Percentiles rank a stretch among this genome's conserved stretches.
phyloP scores from a whole-genome alignment of 2,888 invertebrate genomes.

The Tuta absoluta region DNA sequence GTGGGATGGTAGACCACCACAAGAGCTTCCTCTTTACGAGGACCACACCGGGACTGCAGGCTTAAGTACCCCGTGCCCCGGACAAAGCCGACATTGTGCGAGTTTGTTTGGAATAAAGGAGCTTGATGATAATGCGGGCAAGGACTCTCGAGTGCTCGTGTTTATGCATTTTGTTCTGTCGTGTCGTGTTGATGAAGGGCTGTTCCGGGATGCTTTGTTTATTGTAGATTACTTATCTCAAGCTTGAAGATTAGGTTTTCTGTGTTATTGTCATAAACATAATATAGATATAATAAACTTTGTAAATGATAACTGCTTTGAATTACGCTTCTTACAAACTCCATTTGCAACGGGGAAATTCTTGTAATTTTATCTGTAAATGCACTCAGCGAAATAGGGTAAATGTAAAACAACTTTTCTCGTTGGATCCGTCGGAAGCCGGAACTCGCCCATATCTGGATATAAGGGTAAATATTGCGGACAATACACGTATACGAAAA shows the following conservation, averaged over 20 bases:
- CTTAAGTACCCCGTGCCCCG: slow-evolving; percentile 13
- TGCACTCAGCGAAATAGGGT: slow-evolving; percentile 18
- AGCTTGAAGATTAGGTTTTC: not conserved
- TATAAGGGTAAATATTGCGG: slow-evolving; percentile 21
- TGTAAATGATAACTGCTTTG: not conserved
- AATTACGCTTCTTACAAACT: not conserved
- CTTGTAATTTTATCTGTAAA: slow-evolving; percentile 17
- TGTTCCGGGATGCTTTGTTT: slow-evolving; percentile 14
- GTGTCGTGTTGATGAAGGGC: slow-evolving; percentile 15
- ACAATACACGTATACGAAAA: slow-evolving; percentile 39
- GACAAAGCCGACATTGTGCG: slow-evolving; percentile 22
- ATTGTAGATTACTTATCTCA: not conserved
- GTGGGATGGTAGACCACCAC: slow-evolving; percentile 3
- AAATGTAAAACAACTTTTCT: slow-evolving; percentile 19
- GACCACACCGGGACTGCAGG: slow-evolving; percentile 18
- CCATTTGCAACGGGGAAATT: slow-evolving; percentile 11
- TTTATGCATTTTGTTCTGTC: slow-evolving; percentile 21
- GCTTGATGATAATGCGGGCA: slow-evolving; percentile 26
- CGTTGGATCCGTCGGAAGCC: not conserved
- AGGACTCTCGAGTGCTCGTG: slow-evolving; percentile 14
- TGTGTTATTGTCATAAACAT: not conserved
- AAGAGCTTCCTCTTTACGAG: slow-evolving; percentile 1
- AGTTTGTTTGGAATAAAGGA: slow-evolving; percentile 23
- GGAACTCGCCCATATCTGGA: slow-evolving; percentile 18
- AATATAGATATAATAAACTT: not conserved